These are phyloP conservation scores for Hypsopygia costalis DNA, from an alignment of 2,888 invertebrate species.

Conservation along the genomic window DNA sequence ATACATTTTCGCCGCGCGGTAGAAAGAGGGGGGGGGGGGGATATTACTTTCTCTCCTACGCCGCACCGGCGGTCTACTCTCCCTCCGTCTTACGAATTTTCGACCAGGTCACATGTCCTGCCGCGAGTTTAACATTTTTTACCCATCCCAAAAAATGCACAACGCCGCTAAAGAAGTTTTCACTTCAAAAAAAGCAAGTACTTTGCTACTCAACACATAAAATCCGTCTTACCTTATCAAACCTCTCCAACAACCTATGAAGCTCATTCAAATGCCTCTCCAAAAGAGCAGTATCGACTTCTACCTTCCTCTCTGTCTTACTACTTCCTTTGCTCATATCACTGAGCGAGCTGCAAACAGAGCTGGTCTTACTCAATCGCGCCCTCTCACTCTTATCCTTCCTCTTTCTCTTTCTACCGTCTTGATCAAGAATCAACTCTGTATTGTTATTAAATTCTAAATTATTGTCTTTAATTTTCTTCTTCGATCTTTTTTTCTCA, in stretches of 20 bases:
- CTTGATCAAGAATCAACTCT: conserved; percentile 9
- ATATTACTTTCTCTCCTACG: too few relatives aligned
- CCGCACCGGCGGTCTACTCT: too few relatives aligned
- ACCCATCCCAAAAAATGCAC: too few relatives aligned
- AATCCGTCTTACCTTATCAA: conserved; percentile 42
- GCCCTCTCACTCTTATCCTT: conserved; percentile 25
- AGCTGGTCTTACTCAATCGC: conserved; percentile 49
- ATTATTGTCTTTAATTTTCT: conserved; percentile 11
- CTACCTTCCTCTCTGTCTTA: conserved; percentile 25
- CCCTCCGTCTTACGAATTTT: too few relatives aligned
- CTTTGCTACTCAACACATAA: too few relatives aligned
- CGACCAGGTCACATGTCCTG: too few relatives aligned
- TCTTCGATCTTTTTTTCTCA: conserved; percentile 11
- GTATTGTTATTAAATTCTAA: conserved; percentile 23
- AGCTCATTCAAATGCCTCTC: conserved; percentile 80
- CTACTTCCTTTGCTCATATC: conserved; percentile 51
- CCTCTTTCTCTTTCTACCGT: conserved; percentile 29
- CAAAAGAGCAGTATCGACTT: conserved; percentile 54
- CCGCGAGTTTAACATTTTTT: too few relatives aligned
- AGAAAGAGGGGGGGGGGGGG: too few relatives aligned
- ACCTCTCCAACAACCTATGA: conserved; percentile 59
- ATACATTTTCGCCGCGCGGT: too few relatives aligned
- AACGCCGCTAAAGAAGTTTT: too few relatives aligned
- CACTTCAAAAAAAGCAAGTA: too few relatives aligned
- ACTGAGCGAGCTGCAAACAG: conserved; percentile 58